Percentiles rank a stretch among this genome's conserved stretches.
These are phyloP conservation scores for Dendrocincla fuliginosa DNA, from an alignment of 2,797 vertebrate species.

Conservation along the genomic window DNA sequence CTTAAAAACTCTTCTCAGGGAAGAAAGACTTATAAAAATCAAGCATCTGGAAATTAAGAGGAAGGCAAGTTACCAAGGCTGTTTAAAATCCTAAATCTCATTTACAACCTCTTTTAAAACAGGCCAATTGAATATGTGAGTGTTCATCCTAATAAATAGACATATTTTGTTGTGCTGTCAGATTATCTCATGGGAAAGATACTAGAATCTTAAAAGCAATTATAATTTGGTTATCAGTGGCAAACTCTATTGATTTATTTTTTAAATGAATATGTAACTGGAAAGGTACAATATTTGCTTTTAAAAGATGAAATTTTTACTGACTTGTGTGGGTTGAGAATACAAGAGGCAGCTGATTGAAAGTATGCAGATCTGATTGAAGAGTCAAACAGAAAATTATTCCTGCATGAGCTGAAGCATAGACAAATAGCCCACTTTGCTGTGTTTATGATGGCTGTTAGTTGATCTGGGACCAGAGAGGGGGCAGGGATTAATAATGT, in stretches of 20 bases:
- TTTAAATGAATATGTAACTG: conserved; percentile 44
- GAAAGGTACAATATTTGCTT: conserved; percentile 56
- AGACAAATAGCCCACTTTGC: conserved; percentile 33
- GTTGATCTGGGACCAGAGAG: conserved; percentile 10
- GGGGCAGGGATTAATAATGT: conserved; percentile 29
- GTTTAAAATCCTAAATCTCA: conserved; percentile 1
- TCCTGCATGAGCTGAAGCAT: not conserved
- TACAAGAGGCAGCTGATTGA: not conserved
- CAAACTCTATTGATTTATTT: conserved; percentile 47
- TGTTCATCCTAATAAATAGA: conserved; percentile 47
- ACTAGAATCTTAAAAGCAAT: conserved; percentile 47
- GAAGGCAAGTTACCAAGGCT: not conserved
- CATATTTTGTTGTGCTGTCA: conserved; percentile 32
- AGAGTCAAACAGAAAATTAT: conserved; percentile 8
- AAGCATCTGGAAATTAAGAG: not conserved
- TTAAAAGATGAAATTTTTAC: conserved; percentile 49
- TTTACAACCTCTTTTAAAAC: conserved; percentile 1
- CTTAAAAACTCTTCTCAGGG: not conserved
- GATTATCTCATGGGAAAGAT: conserved; percentile 17
- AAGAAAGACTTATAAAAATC: not conserved
- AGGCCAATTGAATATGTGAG: not conserved
- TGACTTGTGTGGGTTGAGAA: conserved; percentile 33
- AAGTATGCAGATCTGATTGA: conserved; percentile 16
- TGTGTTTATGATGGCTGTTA: conserved; percentile 18
- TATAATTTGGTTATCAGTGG: conserved; percentile 47